A percentile compares a stretch with the other conserved stretches of the same genome.
Conservation (phyloP, 1,140 invertebrate species). For the Uloborus diversus region DNA sequence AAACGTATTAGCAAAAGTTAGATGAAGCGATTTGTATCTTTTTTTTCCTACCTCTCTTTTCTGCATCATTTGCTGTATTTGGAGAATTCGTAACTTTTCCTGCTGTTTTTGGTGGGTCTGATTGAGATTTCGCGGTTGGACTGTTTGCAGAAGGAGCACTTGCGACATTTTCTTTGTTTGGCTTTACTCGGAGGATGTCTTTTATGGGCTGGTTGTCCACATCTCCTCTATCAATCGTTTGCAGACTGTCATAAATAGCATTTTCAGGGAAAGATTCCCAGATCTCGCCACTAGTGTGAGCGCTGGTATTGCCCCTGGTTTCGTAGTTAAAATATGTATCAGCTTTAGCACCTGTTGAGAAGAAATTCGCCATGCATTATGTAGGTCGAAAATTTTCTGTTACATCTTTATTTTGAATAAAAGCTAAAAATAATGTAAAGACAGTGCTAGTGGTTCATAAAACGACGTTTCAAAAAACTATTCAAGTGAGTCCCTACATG, state of each 20-base stretch:
- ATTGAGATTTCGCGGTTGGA: neutral
- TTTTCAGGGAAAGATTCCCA: constrained; percentile 7
- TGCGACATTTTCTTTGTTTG: neutral
- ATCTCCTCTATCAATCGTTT: constrained; percentile 2
- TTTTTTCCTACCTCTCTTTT: neutral
- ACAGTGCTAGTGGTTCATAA: neutral
- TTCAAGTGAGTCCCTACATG: neutral
- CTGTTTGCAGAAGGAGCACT: neutral
- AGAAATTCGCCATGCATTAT: neutral
- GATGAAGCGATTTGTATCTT: too few relatives aligned
- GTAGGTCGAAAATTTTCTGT: neutral
- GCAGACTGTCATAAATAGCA: neutral
- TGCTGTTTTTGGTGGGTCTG: neutral
- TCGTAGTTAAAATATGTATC: constrained; percentile 38
- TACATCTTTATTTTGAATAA: neutral
- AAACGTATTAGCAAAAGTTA: too few relatives aligned
- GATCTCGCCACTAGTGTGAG: constrained; percentile 25
- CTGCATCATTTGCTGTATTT: neutral
- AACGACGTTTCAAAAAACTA: neutral
- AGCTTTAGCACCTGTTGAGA: constrained; percentile 23
- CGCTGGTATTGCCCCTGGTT: constrained; percentile 30
- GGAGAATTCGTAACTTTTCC: neutral
- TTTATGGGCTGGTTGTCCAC: neutral
- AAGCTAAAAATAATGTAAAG: neutral
- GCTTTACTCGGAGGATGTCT: constrained; percentile 28